Conservation (phyloP, 2,113 vertebrate genomes). For the Megaceryle torquata region DNA sequence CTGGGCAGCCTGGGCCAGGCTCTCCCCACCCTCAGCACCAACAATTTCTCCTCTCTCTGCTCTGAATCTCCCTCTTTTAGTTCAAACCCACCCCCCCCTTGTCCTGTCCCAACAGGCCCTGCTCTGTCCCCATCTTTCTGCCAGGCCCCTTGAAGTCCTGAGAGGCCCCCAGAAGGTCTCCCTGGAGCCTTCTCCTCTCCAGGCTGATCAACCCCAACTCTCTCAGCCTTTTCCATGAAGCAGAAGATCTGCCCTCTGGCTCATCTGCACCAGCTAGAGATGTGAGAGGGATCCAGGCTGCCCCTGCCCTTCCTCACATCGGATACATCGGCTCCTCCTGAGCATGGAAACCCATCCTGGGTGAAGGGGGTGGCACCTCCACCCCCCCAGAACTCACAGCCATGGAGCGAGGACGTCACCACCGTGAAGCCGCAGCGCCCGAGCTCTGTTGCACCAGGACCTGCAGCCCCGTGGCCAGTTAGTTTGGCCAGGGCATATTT, state of each 20-base stretch:
- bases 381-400: not conserved
- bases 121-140: not conserved
- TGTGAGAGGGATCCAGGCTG: not conserved
- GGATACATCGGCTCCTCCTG: not conserved
- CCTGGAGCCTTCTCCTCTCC: not conserved
- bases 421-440: accelerated
- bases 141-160: not conserved
- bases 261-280: not conserved
- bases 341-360: not conserved
- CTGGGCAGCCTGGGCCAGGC: too few species aligned
- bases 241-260: not conserved
- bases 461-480: not conserved
- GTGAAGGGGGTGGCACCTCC: too few species aligned
- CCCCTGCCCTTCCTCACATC: not conserved
- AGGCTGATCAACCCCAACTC: not conserved
- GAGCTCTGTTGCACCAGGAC: accelerated
- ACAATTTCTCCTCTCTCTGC: too few species aligned
- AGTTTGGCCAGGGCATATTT: not conserved
- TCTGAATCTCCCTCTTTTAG: too few species aligned
- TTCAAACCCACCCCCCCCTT: too few species aligned
- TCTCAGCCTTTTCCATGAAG: not conserved
- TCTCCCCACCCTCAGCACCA: too few species aligned
- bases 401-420: accelerated
- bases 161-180: not conserved
- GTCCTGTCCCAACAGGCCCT: not conserved